Base-by-base conservation (phyloP, 2,888 invertebrate species). In the Chloromyia formosa region DNA sequence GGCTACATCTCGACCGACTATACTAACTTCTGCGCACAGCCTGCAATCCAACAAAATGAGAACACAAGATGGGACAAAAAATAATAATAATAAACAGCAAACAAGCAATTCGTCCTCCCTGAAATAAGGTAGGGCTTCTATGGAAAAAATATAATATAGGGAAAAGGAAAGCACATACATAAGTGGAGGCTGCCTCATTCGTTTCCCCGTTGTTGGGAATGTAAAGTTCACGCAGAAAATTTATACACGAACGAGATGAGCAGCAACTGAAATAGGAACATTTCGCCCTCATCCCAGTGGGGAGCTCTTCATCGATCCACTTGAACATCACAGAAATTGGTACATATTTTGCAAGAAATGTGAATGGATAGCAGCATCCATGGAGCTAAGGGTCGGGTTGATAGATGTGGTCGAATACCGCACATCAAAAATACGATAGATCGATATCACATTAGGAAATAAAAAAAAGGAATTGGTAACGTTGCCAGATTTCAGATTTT, bases 321-420 rank as follows among this genome's bases (percentile, higher is more conserved):
- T n/a, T 23, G 22, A 49, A n/a, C 66, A 7, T 10, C 12, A 49
- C 22, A 66, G 62, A n/a, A 49, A 45, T 66, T 45, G 64, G 64
- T 16, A 16, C 22, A 5, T 16, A n/a, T n/a, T n/a, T n/a, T n/a
- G n/a, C n/a, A 40, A 45, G 1, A n/a, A 49, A 49, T 49, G 22
- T 23, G 22, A 66, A 45, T 23, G 49, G 42, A 22, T 45, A 45
- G 66, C 66, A 66, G 66, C 66, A 22, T 45, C 66, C 66, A 49
- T 49, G 66, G 22, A 49, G 42, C 35, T 35, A n/a, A 27, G 61
- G 23, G 23, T 35, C 66, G 49, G 45, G 66, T 45, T 5, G 23
- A 49, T 45, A 66, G 49, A 45, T 20, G 23, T 22, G 18, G 12
- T 35, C 61, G 40, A 23, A 40, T 27, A 40, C 1, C 14, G 16